phyloP scores from a whole-genome alignment of 1,140 invertebrate genomes.

The Pectinophora gossypiella region DNA sequence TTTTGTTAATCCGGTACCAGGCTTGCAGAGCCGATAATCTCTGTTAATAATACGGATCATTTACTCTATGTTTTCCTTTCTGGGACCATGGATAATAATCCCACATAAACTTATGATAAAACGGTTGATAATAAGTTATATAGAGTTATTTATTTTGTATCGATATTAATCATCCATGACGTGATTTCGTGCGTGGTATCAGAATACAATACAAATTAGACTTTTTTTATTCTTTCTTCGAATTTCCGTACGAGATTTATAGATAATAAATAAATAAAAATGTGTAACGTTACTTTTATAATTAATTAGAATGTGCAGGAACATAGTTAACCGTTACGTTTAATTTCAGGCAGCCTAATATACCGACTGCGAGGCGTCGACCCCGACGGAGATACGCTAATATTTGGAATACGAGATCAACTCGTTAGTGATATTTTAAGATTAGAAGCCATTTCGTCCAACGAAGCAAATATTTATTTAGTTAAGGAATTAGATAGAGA shows the following conservation, averaged over 20 bases:
- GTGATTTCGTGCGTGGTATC: too few relatives aligned
- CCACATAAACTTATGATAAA: too few relatives aligned
- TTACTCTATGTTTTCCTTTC: too few relatives aligned
- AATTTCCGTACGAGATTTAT: too few relatives aligned
- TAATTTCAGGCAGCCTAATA: slow-evolving; percentile 85
- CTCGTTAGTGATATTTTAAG: slow-evolving; percentile 88
- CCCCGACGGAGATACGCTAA: slow-evolving; percentile 88
- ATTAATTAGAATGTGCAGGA: too few relatives aligned
- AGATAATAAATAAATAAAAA: slow-evolving; percentile 12
- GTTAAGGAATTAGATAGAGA: slow-evolving; percentile 94
- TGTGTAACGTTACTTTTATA: slow-evolving; percentile 18
- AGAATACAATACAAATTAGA: too few relatives aligned
- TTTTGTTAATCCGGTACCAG: not conserved
- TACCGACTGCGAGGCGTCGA: slow-evolving; percentile 88
- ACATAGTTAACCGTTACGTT: slow-evolving; percentile 3
- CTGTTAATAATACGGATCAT: not conserved
- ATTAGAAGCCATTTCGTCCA: slow-evolving; percentile 86
- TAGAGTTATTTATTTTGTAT: too few relatives aligned
- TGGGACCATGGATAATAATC: too few relatives aligned
- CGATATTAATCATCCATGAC: too few relatives aligned
- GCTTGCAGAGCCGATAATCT: not conserved
- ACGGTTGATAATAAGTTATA: too few relatives aligned
- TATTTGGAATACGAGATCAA: slow-evolving; percentile 88
- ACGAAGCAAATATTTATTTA: slow-evolving; percentile 91
- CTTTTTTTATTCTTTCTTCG: too few relatives aligned